These are phyloP conservation scores for Lepidocyrtinus sp. DNA, from an alignment of 2,888 invertebrate species.

Conservation along the genomic window DNA sequence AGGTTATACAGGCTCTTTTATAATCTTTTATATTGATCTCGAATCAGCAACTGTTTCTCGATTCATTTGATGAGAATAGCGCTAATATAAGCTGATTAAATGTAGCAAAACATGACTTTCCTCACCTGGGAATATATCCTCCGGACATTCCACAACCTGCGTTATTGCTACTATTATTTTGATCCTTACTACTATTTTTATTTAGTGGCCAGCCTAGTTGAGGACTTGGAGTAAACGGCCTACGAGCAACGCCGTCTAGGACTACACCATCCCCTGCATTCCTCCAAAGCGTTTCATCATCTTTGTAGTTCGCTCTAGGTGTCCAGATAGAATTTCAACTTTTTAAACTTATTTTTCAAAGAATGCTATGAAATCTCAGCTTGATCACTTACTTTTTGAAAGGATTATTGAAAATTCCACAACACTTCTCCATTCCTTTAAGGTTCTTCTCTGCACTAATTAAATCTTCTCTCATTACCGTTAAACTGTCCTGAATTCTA, in stretches of 20 bases:
- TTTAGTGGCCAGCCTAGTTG: constrained; percentile 42
- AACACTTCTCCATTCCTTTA: constrained; percentile 60
- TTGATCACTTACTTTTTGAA: constrained; percentile 56
- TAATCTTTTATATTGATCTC: not conserved
- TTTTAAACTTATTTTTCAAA: not conserved
- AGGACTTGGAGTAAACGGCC: constrained; percentile 26
- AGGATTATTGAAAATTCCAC: constrained; percentile 58
- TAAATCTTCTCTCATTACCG: constrained; percentile 50
- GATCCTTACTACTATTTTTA: constrained; percentile 38
- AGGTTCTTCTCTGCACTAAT: constrained; percentile 55
- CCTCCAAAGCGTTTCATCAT: constrained; percentile 48
- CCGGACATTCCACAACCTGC: constrained; percentile 12
- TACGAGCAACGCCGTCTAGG: constrained; percentile 22
- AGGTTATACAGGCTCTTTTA: not conserved
- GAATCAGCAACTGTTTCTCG: no score
- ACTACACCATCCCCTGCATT: constrained; percentile 45
- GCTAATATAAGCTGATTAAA: no score
- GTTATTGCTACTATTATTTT: constrained; percentile 41
- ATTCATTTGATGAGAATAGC: not conserved
- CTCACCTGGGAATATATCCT: constrained; percentile 53
- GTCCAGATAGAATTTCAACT: not conserved
- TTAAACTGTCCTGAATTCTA: constrained; percentile 54
- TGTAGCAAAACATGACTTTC: no score
- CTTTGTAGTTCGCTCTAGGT: constrained; percentile 44
- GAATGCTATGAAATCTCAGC: not conserved